Evolutionary conservation across 2,888 invertebrate genomes (phyloP), one percentile per base, ranked within the genome.

Genomic region (Ormia ochracea): DNA sequence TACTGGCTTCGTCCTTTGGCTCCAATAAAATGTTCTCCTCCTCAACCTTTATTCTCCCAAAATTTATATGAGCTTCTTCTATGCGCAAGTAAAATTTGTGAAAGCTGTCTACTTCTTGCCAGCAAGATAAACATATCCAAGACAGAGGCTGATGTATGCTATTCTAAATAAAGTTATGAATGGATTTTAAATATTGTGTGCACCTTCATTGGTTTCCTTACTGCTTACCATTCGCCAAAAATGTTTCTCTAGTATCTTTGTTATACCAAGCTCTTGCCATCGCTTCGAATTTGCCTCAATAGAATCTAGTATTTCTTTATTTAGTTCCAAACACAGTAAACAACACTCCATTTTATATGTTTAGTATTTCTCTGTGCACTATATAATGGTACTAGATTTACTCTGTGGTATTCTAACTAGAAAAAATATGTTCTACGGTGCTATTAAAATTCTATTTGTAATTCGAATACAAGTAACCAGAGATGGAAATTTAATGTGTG

Each of bases 71-170:
- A 6, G 84, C 73, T 23, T 86, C 85, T 7, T 82, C 85, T 77
- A 83, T 73, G 81, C 84, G 83, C 19, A 85, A 78, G 36, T 87
- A 85, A 45, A 87, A 85, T 33, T 82, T 81, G 63, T 87, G 84
- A 43, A 87, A 87, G 26, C 73, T 82, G 9, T 81, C 78, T 2
- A 87, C 78, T 31, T 78, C 82, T 10, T 84, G 73, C 87, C 87
- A 87, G 61, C 87, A 87, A 0, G 83, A 56, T 9, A 69, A 73
- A 72, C 87, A 87, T 12, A 87, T 82, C 23, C 82, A 81, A 1
- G 75, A 65, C 14, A 1, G 12, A 1, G 33, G 23, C 10, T 48
- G 36, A 10, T 70, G 21, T 19, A 58, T 41, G 7, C 56, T 61
- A 38, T 56, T 63, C 73, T 78, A 56, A 54, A 63, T 21, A 38